phyloP scores from a whole-genome alignment of 2,888 invertebrate species.

The Smittia aterrima region DNA sequence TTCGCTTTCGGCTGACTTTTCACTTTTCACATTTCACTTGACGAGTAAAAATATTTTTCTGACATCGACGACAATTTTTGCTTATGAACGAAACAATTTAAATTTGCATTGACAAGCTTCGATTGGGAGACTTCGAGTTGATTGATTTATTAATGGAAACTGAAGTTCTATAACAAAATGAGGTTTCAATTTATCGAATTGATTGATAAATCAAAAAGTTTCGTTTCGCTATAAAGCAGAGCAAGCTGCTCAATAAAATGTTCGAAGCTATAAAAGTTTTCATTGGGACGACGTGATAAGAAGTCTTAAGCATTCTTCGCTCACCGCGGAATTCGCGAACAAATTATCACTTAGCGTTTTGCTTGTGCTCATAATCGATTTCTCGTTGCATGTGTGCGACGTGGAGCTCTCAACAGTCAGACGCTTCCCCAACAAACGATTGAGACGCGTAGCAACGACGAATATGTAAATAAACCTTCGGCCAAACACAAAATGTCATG shows the following conservation, averaged over 20 bases:
- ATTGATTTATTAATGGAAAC: neutral
- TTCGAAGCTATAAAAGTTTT: neutral
- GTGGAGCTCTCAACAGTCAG: neutral
- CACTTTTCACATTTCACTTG: too few species aligned
- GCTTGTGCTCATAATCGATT: neutral
- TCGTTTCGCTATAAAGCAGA: neutral
- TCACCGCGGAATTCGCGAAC: neutral
- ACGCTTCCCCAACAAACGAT: neutral
- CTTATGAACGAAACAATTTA: too few species aligned
- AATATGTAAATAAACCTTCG: neutral
- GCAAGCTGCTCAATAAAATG: neutral
- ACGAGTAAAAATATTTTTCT: too few species aligned
- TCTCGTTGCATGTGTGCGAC: neutral
- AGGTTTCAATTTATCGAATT: too few species aligned
- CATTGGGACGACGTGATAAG: neutral
- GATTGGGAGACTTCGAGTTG: too few species aligned
- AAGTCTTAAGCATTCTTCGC: neutral
- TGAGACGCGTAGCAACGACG: neutral
- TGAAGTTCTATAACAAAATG: too few species aligned
- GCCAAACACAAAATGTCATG: slow-evolving; percentile 24
- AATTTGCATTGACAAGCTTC: too few species aligned
- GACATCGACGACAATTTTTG: too few species aligned
- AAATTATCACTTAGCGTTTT: neutral
- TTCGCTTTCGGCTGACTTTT: too few species aligned
- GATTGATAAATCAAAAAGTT: neutral